These are phyloP conservation scores for Pachyuromys duprasi DNA, from an alignment of 2,797 vertebrate species.

Conservation along the genomic window DNA sequence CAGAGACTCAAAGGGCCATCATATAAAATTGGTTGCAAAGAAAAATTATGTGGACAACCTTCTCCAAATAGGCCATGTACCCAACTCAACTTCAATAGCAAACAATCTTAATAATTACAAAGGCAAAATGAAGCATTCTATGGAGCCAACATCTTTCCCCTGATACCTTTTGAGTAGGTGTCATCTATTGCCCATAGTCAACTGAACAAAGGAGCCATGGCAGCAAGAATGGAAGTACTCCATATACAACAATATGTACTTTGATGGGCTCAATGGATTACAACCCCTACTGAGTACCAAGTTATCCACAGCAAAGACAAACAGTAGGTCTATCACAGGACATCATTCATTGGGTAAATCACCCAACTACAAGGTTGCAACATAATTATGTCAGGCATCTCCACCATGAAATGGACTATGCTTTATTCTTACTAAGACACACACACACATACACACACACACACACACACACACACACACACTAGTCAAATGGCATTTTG, in stretches of 20 bases:
- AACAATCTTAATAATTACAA: slow-evolving; percentile 10
- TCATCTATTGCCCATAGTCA: neutral
- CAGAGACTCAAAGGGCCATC: neutral
- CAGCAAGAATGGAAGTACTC: neutral
- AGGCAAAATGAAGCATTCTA: neutral
- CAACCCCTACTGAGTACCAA: neutral
- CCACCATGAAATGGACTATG: neutral
- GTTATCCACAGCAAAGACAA: neutral
- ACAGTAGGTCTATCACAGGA: neutral
- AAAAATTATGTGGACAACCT: neutral
- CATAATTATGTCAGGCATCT: neutral
- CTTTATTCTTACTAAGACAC: neutral
- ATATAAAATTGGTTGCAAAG: neutral
- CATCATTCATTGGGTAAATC: neutral
- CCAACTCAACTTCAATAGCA: neutral
- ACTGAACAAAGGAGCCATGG: neutral
- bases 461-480: too few species aligned
- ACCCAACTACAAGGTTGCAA: neutral
- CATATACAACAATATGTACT: neutral
- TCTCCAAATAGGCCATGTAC: neutral
- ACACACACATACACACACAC: neutral
- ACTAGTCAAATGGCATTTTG: neutral
- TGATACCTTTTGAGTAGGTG: neutral
- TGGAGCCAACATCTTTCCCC: neutral
- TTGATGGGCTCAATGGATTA: neutral